Conservation (phyloP, 2,888 invertebrate genomes). For the Antitype chi region DNA sequence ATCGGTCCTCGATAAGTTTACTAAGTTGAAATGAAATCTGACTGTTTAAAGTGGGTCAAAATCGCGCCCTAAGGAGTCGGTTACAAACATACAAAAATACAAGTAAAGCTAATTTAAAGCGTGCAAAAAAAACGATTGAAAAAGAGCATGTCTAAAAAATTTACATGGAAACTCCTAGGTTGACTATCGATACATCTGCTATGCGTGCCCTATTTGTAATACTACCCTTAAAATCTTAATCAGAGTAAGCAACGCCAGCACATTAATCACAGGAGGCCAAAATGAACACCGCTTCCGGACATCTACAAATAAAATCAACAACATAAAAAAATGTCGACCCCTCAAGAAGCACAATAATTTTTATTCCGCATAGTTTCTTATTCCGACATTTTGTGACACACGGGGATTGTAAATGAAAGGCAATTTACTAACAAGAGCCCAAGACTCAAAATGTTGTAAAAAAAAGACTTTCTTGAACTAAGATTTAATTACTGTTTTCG, state of each 20-base stretch:
- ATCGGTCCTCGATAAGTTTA: no score
- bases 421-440: background rate
- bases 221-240: slow-evolving; percentile 67
- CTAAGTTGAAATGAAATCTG: no score
- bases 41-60: no score
- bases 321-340: slow-evolving; percentile 72
- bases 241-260: slow-evolving; percentile 61
- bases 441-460: background rate
- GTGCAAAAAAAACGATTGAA: background rate
- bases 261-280: slow-evolving; percentile 72
- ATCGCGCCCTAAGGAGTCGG: no score
- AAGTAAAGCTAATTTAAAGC: no score
- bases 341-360: slow-evolving; percentile 75
- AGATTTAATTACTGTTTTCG: slow-evolving; percentile 16
- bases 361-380: slow-evolving; percentile 71
- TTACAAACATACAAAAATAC: no score
- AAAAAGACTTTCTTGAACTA: no score
- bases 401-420: slow-evolving; percentile 7
- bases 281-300: slow-evolving; percentile 75
- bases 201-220: slow-evolving; percentile 64
- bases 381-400: slow-evolving; percentile 61
- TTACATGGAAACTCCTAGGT: background rate
- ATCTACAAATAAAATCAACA: slow-evolving; percentile 71
- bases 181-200: slow-evolving; percentile 54
- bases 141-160: background rate